A percentile compares a stretch with the other conserved stretches of the same genome.
phyloP scores from a whole-genome alignment of 2,113 vertebrate genomes.

The Australoheros scitulus region DNA sequence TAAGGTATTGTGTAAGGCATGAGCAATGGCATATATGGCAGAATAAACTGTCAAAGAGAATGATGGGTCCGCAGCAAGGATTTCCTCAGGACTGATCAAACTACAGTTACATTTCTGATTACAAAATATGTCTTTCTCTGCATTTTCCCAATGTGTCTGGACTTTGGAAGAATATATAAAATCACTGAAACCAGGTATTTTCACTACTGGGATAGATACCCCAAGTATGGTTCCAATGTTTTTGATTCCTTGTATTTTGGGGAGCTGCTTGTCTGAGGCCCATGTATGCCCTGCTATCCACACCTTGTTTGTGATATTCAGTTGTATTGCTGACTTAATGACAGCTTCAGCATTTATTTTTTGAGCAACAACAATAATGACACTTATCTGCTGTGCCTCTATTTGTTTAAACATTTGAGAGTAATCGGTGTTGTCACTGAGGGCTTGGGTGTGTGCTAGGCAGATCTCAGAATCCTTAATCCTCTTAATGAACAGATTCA shows the following conservation, averaged over 20 bases:
- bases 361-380: slow-evolving; percentile 70
- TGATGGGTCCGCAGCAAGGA: slow-evolving; percentile 14
- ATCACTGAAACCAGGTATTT: slow-evolving; percentile 69
- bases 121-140: slow-evolving; percentile 9
- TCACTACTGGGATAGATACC: slow-evolving; percentile 56
- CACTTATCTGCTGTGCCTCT: slow-evolving; percentile 44
- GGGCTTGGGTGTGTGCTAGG: slow-evolving; percentile 74
- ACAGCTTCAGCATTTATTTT: slow-evolving; percentile 31
- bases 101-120: slow-evolving; percentile 76
- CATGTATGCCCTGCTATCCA: slow-evolving; percentile 85
- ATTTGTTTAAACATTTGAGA: slow-evolving; percentile 61
- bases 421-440: neutral
- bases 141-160: neutral
- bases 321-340: slow-evolving; percentile 73
- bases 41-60: slow-evolving; percentile 76
- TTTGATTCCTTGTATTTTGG: slow-evolving; percentile 69
- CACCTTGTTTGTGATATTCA: slow-evolving; percentile 80
- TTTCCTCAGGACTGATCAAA: neutral
- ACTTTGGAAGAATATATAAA: slow-evolving; percentile 57
- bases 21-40: slow-evolving; percentile 80
- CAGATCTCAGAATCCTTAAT: slow-evolving; percentile 66
- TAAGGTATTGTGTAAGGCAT: slow-evolving; percentile 81
- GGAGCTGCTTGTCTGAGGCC: slow-evolving; percentile 70
- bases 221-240: slow-evolving; percentile 81
- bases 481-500: slow-evolving; percentile 61